These are phyloP conservation scores for Botia almorhae DNA, from an alignment of 2,797 vertebrate species.

Conservation along the genomic window DNA sequence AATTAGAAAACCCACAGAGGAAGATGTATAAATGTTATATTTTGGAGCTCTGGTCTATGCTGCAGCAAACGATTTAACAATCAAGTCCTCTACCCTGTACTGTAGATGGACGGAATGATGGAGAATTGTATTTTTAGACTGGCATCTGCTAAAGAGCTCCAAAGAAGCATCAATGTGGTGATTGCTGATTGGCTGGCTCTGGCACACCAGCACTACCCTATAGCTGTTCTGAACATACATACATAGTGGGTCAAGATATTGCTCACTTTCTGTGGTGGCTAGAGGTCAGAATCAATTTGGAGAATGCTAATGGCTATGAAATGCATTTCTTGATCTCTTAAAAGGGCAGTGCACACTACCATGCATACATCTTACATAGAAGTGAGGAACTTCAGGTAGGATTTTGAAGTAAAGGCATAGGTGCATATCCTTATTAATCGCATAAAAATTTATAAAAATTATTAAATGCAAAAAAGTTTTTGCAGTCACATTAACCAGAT, in stretches of 20 bases:
- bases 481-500: neutral
- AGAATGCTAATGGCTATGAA: constrained; percentile 11
- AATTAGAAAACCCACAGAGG: neutral
- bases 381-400: neutral
- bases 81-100: constrained; percentile 9
- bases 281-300: constrained; percentile 75
- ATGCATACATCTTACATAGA: neutral
- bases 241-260: constrained; percentile 82
- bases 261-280: constrained; percentile 85
- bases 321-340: neutral
- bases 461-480: too few species aligned
- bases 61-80: neutral
- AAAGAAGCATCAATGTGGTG: constrained; percentile 80
- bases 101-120: constrained; percentile 85
- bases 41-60: neutral
- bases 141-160: constrained; percentile 80
- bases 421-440: too few species aligned
- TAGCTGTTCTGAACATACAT: constrained; percentile 82
- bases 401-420: neutral
- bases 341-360: neutral
- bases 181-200: constrained; percentile 86
- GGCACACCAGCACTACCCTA: constrained; percentile 86
- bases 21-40: neutral
- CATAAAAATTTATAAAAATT: too few species aligned
- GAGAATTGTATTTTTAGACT: constrained; percentile 86